Evolutionary conservation across 53 echinoderm and acorn worm genomes (phyloP).

Genomic region (Temnopleurus reevesii): DNA sequence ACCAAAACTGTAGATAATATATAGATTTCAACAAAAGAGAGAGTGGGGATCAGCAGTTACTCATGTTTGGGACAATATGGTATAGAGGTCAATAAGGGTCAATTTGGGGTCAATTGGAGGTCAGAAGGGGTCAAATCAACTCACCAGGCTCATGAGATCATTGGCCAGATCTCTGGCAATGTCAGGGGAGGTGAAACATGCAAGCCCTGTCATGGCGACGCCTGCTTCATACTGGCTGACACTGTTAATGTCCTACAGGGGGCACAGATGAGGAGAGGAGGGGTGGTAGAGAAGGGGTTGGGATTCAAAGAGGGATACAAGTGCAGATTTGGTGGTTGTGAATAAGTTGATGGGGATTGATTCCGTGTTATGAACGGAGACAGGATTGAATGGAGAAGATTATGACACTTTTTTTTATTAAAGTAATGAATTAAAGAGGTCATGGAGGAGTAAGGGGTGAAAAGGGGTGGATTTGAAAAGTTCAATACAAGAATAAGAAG

Average conservation of each 20-base stretch:
- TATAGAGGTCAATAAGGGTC: no score
- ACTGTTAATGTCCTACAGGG: constrained; percentile 97
- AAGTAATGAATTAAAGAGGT: no score
- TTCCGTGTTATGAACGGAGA: no score
- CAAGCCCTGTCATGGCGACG: constrained; percentile 98
- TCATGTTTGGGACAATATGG: background rate
- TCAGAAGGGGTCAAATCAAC: constrained; percentile 58
- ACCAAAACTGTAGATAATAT: background rate
- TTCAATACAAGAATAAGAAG: background rate
- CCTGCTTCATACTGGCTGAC: constrained; percentile 97
- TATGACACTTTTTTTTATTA: no score
- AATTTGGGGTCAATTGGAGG: no score
- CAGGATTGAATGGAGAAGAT: no score
- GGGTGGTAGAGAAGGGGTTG: background rate
- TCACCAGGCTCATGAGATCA: constrained; percentile 99
- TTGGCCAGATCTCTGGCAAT: constrained; percentile 98
- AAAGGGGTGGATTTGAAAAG: background rate
- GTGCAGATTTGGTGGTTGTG: background rate
- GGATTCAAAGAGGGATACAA: background rate
- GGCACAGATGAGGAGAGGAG: constrained; percentile 19
- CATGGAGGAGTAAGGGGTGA: background rate
- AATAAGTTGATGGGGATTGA: background rate
- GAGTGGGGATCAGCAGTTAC: background rate
- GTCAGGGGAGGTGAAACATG: constrained; percentile 99
- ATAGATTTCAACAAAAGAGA: background rate